Conservation (phyloP, 2,113 vertebrate species). For the Lagopus muta region DNA sequence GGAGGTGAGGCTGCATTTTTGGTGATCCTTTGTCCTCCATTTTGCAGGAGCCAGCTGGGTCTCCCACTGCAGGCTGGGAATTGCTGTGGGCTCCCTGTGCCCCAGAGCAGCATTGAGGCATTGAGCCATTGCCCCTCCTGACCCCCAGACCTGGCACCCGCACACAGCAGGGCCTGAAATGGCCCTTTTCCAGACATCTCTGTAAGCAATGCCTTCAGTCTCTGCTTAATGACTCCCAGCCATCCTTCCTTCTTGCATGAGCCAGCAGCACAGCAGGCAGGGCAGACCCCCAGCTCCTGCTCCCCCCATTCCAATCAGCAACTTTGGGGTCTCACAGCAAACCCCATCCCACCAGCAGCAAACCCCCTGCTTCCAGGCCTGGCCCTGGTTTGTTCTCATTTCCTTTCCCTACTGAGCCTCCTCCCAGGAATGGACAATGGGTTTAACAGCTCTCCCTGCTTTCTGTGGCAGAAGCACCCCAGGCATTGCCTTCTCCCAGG, state of each 20-base stretch:
- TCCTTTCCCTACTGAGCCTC: background rate
- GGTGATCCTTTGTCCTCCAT: background rate
- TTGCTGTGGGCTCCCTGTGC: fast-evolving
- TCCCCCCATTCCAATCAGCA: background rate
- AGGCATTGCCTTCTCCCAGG: background rate
- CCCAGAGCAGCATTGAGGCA: background rate
- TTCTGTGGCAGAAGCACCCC: fast-evolving
- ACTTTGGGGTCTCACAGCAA: background rate
- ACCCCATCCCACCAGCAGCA: background rate
- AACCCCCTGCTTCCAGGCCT: background rate
- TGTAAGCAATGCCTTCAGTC: slow-evolving; percentile 59
- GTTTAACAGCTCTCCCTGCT: background rate
- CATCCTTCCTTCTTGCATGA: slow-evolving; percentile 41
- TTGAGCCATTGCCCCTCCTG: slow-evolving; percentile 38
- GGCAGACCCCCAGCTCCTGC: background rate
- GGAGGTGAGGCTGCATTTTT: background rate
- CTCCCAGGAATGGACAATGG: fast-evolving
- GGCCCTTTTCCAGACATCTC: slow-evolving; percentile 63
- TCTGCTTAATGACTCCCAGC: slow-evolving; percentile 55
- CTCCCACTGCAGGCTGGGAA: background rate
- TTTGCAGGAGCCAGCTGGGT: background rate
- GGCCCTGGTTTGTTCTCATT: fast-evolving
- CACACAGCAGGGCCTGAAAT: slow-evolving; percentile 47
- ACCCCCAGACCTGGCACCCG: slow-evolving; percentile 34
- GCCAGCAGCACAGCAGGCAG: slow-evolving; percentile 32